Evolutionary conservation across 2,113 vertebrate species (phyloP), one percentile per base, ranked within the genome.

Genomic region (Todiramphus chloris): DNA sequence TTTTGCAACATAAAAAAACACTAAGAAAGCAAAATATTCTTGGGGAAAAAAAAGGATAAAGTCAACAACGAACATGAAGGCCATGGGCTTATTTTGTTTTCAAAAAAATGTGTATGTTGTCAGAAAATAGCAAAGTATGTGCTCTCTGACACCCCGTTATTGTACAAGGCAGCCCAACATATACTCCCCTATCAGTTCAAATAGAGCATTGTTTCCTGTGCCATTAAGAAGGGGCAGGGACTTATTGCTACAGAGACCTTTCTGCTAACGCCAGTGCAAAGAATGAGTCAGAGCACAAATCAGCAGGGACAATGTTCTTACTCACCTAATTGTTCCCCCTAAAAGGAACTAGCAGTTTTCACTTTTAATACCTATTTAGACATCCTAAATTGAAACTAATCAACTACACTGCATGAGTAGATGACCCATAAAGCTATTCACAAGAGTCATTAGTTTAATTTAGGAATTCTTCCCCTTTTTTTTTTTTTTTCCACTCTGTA

Each of bases 301-400:
- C 73, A 94, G 86, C 83, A 95, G 66, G 86, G 72, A 86, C 46
- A 84, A 66, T 53, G 53, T 67, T 96, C 93, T 88, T 93, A 83
- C 58, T 46, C 66, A 91, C 70, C 56, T 86, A 87, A 66, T 39
- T 64, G 43, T 69, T 78, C 76, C 44, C 63, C 28, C 31, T 50
- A 39, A 96, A 94, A 89, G 27, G 33, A 96, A 87, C 43, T 25
- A 91, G 87, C 43, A 77, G 89, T 63, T 93, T 95, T 93, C 83
- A 84, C 64, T 92, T 94, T 90, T 88, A 96, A 91, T 93, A 87
- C 24, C 48, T 94, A 95, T 93, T 94, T 93, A 93, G 80, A 82
- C 85, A 92, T 60, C 60, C 73, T 89, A 96, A 90, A 95, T 84
- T 82, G 73, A 94, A 95, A 93, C 73, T 90, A 95, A 95, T 96